These are phyloP conservation scores for Pampusana beccarii DNA, from an alignment of 2,113 vertebrate genomes.

Conservation along the genomic window DNA sequence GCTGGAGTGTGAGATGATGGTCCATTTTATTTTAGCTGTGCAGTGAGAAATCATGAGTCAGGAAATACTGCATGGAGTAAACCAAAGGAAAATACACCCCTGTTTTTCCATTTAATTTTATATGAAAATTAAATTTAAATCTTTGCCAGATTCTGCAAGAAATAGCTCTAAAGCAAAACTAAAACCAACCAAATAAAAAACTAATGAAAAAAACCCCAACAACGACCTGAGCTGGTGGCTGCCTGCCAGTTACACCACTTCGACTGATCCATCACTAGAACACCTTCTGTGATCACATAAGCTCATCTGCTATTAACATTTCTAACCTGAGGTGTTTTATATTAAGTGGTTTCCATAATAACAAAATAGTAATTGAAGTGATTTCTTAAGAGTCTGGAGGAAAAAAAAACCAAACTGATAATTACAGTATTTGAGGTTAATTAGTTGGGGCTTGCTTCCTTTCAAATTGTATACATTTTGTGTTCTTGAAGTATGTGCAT, in stretches of 20 bases:
- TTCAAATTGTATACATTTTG: background rate
- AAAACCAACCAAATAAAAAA: background rate
- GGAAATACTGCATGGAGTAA: background rate
- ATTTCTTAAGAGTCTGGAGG: constrained; percentile 20
- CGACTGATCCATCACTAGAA: background rate
- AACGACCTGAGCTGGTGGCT: background rate
- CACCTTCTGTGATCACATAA: background rate
- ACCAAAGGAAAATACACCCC: background rate
- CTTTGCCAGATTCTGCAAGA: background rate
- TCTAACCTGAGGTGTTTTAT: background rate
- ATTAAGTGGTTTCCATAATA: constrained; percentile 33
- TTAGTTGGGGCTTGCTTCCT: constrained; percentile 19
- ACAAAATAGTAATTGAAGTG: constrained; percentile 20
- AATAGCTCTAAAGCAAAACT: background rate
- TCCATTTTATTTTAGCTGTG: background rate
- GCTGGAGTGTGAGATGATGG: background rate
- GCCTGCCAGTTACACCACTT: background rate
- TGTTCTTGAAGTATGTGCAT: background rate
- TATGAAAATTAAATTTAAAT: background rate
- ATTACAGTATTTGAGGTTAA: constrained; percentile 60
- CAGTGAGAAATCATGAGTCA: background rate
- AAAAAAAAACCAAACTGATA: constrained; percentile 1
- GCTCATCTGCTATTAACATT: background rate
- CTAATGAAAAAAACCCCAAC: background rate
- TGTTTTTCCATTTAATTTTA: background rate